Conservation (phyloP, 1,140 invertebrate genomes). For the Euglossa dilemma region DNA sequence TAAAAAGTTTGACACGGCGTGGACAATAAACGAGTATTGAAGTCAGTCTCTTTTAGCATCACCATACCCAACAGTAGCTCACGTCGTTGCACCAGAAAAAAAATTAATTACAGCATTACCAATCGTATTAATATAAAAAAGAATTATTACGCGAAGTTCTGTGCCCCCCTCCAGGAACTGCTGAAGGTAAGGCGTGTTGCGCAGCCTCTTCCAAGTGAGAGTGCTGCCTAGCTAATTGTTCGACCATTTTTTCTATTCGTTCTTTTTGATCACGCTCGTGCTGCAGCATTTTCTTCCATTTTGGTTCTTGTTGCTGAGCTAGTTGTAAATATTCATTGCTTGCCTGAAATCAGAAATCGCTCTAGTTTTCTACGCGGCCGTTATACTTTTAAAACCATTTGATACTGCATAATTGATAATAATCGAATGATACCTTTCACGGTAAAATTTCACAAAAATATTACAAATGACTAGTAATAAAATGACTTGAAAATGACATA, state of each 20-base stretch:
- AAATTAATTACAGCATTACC: conserved; percentile 14
- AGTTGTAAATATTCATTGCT: conserved; percentile 95
- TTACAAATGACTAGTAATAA: no score
- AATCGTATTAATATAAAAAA: conserved; percentile 39
- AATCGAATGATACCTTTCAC: neutral
- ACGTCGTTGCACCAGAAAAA: neutral
- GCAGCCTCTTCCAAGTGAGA: conserved; percentile 94
- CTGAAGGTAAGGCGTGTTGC: conserved; percentile 83
- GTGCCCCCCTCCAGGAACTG: conserved; percentile 71
- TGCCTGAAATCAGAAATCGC: conserved; percentile 84
- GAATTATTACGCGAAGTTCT: conserved; percentile 80
- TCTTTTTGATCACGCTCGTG: conserved; percentile 97
- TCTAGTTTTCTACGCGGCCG: neutral
- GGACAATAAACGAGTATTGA: neutral
- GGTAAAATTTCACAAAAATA: neutral
- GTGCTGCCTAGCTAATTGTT: conserved; percentile 98
- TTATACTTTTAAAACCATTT: neutral
- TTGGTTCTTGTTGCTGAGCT: conserved; percentile 92
- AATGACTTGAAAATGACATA: no score
- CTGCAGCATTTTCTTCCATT: conserved; percentile 95
- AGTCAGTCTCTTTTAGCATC: neutral
- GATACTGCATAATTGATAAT: neutral
- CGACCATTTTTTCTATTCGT: conserved; percentile 98
- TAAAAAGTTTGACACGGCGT: conserved; percentile 12
- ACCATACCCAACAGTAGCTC: neutral